Percentiles rank a stretch among this genome's conserved stretches.
These are phyloP conservation scores for Synanceia verrucosa DNA, from an alignment of 2,797 vertebrate species.

Conservation along the genomic window DNA sequence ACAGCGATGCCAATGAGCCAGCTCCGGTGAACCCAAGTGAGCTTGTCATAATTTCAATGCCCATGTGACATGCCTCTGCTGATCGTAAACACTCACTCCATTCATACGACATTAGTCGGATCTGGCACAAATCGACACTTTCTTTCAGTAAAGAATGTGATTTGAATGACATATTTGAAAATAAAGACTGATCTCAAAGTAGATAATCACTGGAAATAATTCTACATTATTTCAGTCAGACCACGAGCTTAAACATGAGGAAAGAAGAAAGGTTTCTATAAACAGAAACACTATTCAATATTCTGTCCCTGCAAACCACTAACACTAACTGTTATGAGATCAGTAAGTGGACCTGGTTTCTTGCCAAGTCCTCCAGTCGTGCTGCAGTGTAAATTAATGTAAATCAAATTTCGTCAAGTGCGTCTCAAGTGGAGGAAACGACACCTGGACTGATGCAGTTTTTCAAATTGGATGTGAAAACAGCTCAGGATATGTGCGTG, in stretches of 20 bases:
- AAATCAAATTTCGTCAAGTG: conserved; percentile 48
- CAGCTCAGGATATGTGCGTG: not conserved
- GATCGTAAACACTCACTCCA: conserved; percentile 19
- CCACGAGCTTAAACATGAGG: too few species aligned
- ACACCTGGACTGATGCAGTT: conserved; percentile 7
- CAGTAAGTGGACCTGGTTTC: conserved; percentile 9
- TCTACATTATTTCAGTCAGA: not conserved
- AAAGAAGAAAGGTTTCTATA: not conserved
- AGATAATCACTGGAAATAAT: not conserved
- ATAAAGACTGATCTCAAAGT: not conserved
- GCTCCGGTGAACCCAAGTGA: conserved; percentile 1
- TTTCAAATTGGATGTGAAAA: conserved; percentile 28
- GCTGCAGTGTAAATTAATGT: conserved; percentile 55
- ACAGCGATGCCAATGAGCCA: too few species aligned
- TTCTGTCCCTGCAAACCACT: not conserved
- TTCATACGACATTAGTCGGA: conserved; percentile 23
- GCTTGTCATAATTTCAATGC: conserved; percentile 19
- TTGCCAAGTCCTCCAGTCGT: conserved; percentile 40
- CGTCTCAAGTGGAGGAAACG: conserved; percentile 18
- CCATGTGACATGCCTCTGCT: conserved; percentile 37
- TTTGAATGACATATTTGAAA: not conserved
- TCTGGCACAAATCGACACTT: conserved; percentile 3
- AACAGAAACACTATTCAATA: not conserved
- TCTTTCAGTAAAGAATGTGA: not conserved
- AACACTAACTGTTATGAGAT: not conserved